Conservation (phyloP, 2,797 vertebrate genomes). For the Sebastes itinus region DNA sequence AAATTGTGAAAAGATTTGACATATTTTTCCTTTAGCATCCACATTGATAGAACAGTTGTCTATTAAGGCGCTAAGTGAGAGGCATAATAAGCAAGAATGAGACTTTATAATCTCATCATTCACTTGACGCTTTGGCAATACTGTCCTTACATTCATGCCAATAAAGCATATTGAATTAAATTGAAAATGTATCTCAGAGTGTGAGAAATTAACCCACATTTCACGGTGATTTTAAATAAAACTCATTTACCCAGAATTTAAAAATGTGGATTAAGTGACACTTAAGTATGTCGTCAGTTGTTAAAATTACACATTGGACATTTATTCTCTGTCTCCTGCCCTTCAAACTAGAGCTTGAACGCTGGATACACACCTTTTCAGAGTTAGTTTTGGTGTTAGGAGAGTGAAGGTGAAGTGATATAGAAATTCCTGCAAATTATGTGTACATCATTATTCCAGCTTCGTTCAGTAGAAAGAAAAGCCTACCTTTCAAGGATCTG, state of each 20-base stretch:
- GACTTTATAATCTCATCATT: background rate
- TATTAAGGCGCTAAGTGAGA: background rate
- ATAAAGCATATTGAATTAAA: background rate
- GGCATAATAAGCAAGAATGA: background rate
- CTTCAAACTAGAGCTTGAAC: background rate
- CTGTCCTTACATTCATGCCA: no score
- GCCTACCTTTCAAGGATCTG: slow-evolving; percentile 30
- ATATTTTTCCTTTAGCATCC: background rate
- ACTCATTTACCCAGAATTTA: background rate
- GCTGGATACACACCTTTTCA: background rate
- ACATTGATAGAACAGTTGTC: no score
- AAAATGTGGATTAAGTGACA: background rate
- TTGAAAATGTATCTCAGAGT: no score
- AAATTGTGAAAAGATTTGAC: background rate
- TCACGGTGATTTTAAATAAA: background rate
- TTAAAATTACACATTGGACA: background rate
- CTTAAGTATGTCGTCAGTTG: background rate
- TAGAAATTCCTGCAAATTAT: background rate
- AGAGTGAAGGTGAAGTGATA: background rate
- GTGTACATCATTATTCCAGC: background rate
- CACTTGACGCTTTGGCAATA: background rate
- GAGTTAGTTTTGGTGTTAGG: background rate
- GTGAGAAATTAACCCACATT: background rate
- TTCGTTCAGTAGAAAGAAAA: background rate
- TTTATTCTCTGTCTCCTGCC: background rate